Conservation (phyloP, 2,888 invertebrate genomes). For the Trachelus tabidus region DNA sequence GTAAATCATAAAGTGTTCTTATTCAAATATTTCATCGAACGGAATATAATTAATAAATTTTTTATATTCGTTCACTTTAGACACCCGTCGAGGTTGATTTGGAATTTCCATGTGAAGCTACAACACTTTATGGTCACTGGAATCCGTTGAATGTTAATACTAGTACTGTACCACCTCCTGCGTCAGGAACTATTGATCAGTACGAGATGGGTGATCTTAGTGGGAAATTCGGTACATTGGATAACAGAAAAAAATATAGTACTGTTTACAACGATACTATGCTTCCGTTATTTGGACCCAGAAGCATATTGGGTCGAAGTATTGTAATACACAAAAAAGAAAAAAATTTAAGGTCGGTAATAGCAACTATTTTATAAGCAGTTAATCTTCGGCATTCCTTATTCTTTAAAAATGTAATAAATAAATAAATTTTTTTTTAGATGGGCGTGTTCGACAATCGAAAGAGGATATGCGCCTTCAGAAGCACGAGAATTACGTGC, state of each 20-base stretch:
- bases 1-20: slow-evolving; percentile 66
- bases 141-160: slow-evolving; percentile 83
- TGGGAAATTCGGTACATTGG: slow-evolving; percentile 85
- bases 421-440: slow-evolving; percentile 62
- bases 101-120: slow-evolving; percentile 88
- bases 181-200: slow-evolving; percentile 83
- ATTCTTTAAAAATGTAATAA: background rate
- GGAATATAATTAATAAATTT: background rate
- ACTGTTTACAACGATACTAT: slow-evolving; percentile 82
- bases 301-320: slow-evolving; percentile 87
- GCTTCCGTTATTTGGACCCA: slow-evolving; percentile 83
- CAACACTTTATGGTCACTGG: slow-evolving; percentile 86
- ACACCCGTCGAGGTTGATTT: slow-evolving; percentile 84
- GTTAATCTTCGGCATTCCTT: background rate
- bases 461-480: slow-evolving; percentile 87
- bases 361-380: background rate
- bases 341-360: slow-evolving; percentile 57
- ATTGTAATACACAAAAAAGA: slow-evolving; percentile 83
- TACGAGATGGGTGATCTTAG: slow-evolving; percentile 89
- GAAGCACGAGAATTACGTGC: slow-evolving; percentile 88
- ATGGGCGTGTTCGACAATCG: slow-evolving; percentile 88
- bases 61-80: slow-evolving; percentile 64
- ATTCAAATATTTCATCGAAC: background rate
- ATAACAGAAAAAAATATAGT: slow-evolving; percentile 72
- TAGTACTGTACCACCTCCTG: slow-evolving; percentile 71